These are phyloP conservation scores for Eupristina koningsbergeri DNA, from an alignment of 1,140 invertebrate species.

Conservation along the genomic window DNA sequence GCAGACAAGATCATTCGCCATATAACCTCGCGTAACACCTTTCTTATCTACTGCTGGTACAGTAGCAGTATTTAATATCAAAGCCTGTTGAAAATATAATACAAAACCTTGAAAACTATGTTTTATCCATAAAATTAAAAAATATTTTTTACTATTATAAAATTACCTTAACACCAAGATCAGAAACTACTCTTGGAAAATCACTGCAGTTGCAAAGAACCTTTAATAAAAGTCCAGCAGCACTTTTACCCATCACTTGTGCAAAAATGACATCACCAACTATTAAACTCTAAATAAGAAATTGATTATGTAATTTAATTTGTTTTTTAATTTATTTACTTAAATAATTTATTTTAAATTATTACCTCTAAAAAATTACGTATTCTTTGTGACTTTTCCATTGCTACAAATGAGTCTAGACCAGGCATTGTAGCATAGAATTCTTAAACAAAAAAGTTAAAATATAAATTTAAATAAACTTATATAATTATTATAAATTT, in stretches of 20 bases:
- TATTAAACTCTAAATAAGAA: slow-evolving; percentile 80
- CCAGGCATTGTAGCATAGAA: slow-evolving; percentile 88
- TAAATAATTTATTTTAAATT: slow-evolving; percentile 16
- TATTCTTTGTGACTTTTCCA: slow-evolving; percentile 81
- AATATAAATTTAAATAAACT: slow-evolving; percentile 33
- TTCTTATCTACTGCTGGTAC: slow-evolving; percentile 87
- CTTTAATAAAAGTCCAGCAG: slow-evolving; percentile 84
- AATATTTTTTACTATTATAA: slow-evolving; percentile 9
- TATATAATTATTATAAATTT: neutral
- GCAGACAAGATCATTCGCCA: slow-evolving; percentile 87
- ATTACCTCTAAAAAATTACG: slow-evolving; percentile 87
- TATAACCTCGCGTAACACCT: slow-evolving; percentile 83
- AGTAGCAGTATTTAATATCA: slow-evolving; percentile 73
- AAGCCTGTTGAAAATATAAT: slow-evolving; percentile 61
- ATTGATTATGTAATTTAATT: neutral
- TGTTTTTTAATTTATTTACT: neutral
- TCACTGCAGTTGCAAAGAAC: slow-evolving; percentile 87
- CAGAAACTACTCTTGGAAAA: slow-evolving; percentile 83
- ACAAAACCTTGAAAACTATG: neutral
- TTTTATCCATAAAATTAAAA: neutral
- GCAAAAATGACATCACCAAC: slow-evolving; percentile 89
- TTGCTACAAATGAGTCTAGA: slow-evolving; percentile 84
- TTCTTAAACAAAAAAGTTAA: slow-evolving; percentile 76
- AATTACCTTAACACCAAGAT: slow-evolving; percentile 85
- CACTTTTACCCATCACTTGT: slow-evolving; percentile 81